A percentile compares a stretch with the other conserved stretches of the same genome.
Evolutionary conservation across 2,113 vertebrate genomes (phyloP).

Genomic region (Limanda limanda): DNA sequence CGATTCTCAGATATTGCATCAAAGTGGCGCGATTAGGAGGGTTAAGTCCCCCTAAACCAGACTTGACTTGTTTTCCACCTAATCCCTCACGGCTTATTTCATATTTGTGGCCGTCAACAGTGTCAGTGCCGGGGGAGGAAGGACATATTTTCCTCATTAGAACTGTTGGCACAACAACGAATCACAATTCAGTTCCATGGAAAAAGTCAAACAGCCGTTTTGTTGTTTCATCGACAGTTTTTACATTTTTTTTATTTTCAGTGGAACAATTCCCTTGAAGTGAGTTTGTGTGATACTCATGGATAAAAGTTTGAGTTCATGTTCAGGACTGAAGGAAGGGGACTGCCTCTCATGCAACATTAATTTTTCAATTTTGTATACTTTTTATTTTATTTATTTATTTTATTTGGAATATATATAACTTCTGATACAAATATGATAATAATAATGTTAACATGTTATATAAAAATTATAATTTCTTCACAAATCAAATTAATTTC

Average conservation of each 20-base stretch:
- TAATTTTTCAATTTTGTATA: no score
- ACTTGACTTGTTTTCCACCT: constrained; percentile 48
- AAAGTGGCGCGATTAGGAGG: constrained; percentile 25
- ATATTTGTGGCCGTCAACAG: constrained; percentile 39
- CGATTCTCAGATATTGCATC: background rate
- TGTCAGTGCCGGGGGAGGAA: constrained; percentile 52
- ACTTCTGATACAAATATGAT: no score
- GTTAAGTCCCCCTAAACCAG: constrained; percentile 36
- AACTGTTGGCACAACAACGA: constrained; percentile 38
- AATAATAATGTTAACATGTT: no score
- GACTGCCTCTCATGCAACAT: background rate
- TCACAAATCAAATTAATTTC: no score
- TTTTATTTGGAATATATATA: no score
- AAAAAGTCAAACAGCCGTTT: constrained; percentile 40
- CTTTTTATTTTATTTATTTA: no score
- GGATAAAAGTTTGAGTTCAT: constrained; percentile 4
- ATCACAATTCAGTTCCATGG: constrained; percentile 47
- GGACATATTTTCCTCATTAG: constrained; percentile 65
- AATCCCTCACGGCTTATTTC: constrained; percentile 46
- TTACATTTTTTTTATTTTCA: constrained; percentile 41
- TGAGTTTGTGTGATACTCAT: background rate
- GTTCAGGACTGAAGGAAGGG: background rate
- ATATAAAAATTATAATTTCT: no score
- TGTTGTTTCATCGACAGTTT: background rate
- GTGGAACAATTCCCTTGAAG: constrained; percentile 3